These are phyloP conservation scores for Nymphicus hollandicus DNA, from an alignment of 2,113 vertebrate genomes.

Conservation along the genomic window DNA sequence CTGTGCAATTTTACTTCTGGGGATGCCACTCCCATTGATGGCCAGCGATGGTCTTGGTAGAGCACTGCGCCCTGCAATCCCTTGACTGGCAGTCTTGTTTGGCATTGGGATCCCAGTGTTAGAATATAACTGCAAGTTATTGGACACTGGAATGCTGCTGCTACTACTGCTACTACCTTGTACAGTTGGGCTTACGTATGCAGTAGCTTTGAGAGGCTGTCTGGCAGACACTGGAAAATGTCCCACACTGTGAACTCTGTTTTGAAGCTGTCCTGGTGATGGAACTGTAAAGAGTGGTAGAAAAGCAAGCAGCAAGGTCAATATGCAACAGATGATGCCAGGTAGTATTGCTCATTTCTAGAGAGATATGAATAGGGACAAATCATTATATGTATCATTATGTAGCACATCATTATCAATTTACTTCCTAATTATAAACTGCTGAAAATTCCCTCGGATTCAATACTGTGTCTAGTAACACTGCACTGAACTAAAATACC, in stretches of 20 bases:
- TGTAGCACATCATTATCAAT: background rate
- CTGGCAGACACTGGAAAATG: conserved; percentile 85
- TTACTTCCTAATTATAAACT: background rate
- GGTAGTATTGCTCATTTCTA: background rate
- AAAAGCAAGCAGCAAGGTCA: background rate
- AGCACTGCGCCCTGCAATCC: conserved; percentile 81
- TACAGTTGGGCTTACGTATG: conserved; percentile 93
- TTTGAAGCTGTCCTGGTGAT: conserved; percentile 88
- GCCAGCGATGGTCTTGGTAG: conserved; percentile 91
- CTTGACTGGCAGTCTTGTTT: conserved; percentile 80
- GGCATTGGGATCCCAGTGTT: conserved; percentile 82
- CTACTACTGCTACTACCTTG: conserved; percentile 77
- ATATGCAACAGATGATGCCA: background rate
- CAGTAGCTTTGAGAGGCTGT: conserved; percentile 91
- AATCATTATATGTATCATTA: background rate
- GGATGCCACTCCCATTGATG: conserved; percentile 81
- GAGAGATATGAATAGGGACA: background rate
- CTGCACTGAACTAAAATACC: background rate
- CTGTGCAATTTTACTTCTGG: conserved; percentile 91
- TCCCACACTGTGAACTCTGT: conserved; percentile 90
- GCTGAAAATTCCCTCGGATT: background rate
- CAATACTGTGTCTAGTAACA: background rate
- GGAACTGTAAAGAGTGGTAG: conserved; percentile 79
- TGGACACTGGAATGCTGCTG: conserved; percentile 75
- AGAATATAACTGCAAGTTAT: conserved; percentile 78